phyloP scores from a whole-genome alignment of 2,113 vertebrate species.

The Echinops telfairi region DNA sequence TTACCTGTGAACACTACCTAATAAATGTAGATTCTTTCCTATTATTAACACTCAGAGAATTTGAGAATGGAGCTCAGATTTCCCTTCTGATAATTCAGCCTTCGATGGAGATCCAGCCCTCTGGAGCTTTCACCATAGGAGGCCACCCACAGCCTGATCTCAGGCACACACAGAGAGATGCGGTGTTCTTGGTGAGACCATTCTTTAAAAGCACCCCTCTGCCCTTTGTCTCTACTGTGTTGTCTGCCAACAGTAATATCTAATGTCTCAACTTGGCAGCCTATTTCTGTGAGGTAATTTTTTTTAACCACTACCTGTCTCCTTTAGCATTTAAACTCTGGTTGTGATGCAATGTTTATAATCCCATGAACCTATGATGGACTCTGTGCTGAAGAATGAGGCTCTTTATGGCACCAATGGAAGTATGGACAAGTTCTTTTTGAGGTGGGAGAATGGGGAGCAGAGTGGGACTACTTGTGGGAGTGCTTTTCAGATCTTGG shows the following conservation, averaged over 20 bases:
- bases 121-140: not conserved
- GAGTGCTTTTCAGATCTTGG: constrained; percentile 45
- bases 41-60: not conserved
- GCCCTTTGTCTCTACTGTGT: not conserved
- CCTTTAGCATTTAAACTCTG: constrained; percentile 59
- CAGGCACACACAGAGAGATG: not conserved
- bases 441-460: not conserved
- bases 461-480: constrained; percentile 50
- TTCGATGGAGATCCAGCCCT: not conserved
- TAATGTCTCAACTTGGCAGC: constrained; percentile 65
- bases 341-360: constrained; percentile 60
- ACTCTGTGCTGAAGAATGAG: not conserved
- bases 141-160: not conserved
- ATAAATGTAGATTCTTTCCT: not conserved
- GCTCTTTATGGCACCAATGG: not conserved
- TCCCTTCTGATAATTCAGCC: not conserved
- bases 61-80: fast-evolving
- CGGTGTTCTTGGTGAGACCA: constrained; percentile 23
- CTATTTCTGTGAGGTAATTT: constrained; percentile 77
- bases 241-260: constrained; percentile 61
- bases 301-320: constrained; percentile 13
- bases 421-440: constrained; percentile 19
- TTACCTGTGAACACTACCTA: fast-evolving
- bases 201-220: constrained; percentile 67
- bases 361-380: constrained; percentile 7